Percentiles rank a stretch among this genome's conserved stretches.
These are phyloP conservation scores for Drosophila hydei DNA, from an alignment of 1,140 invertebrate genomes.

Conservation along the genomic window DNA sequence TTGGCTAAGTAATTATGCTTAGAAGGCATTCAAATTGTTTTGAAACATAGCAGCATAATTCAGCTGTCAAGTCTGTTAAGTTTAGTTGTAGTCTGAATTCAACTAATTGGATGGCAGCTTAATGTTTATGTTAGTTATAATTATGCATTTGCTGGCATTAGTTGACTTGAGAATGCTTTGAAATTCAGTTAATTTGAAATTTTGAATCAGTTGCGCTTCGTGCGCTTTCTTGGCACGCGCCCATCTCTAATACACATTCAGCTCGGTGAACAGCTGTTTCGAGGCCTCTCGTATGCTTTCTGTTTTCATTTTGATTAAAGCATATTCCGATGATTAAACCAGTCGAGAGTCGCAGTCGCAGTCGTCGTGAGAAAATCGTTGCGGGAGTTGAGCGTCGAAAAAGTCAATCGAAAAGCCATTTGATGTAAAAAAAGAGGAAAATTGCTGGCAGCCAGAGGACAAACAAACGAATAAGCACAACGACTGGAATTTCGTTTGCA, in stretches of 20 bases:
- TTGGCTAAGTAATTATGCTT: too few relatives aligned
- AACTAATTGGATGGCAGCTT: too few relatives aligned
- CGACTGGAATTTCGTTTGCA: background rate
- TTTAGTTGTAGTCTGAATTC: too few relatives aligned
- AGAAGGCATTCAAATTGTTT: too few relatives aligned
- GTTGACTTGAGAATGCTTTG: too few relatives aligned
- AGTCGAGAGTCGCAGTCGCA: conserved; percentile 51
- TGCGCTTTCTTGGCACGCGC: conserved; percentile 13
- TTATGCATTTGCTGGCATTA: too few relatives aligned
- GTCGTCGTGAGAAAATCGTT: conserved; percentile 46
- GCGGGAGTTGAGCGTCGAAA: conserved; percentile 26
- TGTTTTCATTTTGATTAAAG: conserved; percentile 77
- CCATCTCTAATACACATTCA: conserved; percentile 41
- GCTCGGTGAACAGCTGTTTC: conserved; percentile 65
- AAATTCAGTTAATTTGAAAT: background rate
- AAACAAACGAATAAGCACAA: background rate
- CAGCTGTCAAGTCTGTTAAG: too few relatives aligned
- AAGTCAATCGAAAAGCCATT: conserved; percentile 11
- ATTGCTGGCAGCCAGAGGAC: background rate
- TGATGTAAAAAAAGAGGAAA: conserved; percentile 1
- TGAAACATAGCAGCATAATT: too few relatives aligned
- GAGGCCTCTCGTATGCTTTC: conserved; percentile 70
- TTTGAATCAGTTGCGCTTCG: background rate
- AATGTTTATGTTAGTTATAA: too few relatives aligned
- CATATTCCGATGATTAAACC: conserved; percentile 71